Evolutionary conservation across 2,797 vertebrate genomes (phyloP).

Genomic region (Eremophila alpestris): DNA sequence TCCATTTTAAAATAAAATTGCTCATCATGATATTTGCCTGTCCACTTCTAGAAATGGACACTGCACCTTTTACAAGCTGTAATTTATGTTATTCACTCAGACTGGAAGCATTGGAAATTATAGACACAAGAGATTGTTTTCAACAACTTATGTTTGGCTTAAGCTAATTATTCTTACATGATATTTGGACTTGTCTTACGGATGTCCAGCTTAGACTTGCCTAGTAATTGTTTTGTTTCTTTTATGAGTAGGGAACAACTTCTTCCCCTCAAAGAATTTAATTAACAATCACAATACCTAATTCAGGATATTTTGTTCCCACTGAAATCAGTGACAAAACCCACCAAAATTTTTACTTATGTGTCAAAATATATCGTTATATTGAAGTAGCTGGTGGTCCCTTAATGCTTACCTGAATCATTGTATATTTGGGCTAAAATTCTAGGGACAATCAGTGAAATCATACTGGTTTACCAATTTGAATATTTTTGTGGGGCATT

Average conservation of each 20-base stretch:
- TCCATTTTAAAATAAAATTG: not conserved
- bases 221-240: not conserved
- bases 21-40: not conserved
- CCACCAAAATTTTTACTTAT: not conserved
- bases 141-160: not conserved
- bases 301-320: not conserved
- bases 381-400: not conserved
- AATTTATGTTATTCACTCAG: not conserved
- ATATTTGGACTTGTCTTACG: not conserved
- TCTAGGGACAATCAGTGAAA: not conserved
- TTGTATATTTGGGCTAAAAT: not conserved
- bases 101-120: not conserved
- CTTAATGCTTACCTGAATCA: not conserved
- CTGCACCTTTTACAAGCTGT: not conserved
- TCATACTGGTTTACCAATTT: not conserved
- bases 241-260: not conserved
- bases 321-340: not conserved
- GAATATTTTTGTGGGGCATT: not conserved
- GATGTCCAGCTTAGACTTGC: not conserved
- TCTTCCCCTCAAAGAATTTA: not conserved
- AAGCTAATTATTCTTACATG: not conserved
- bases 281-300: not conserved
- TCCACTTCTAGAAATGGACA: not conserved
- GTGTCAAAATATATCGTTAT: not conserved
- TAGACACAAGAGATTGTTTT: not conserved